Conservation (phyloP, 2,113 vertebrate species). For the Ranitomeya imitator region DNA sequence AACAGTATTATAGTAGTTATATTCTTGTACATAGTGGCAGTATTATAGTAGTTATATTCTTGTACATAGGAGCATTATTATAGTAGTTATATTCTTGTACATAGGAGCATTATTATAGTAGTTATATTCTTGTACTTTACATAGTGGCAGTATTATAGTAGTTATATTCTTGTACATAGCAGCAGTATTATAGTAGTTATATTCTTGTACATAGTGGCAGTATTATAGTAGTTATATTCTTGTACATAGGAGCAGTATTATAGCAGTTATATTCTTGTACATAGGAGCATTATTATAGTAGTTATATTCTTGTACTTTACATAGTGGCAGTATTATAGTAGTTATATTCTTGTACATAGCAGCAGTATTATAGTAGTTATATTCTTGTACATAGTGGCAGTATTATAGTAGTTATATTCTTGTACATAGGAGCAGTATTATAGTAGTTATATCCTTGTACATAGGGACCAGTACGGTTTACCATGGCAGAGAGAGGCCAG, state of each 20-base stretch:
- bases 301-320: neutral
- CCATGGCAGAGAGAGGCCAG: too few relatives aligned
- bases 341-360: slow-evolving; percentile 5
- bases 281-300: neutral
- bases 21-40: neutral
- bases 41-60: slow-evolving; percentile 8
- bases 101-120: neutral
- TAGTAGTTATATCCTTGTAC: neutral
- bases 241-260: neutral
- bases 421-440: neutral
- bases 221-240: too few relatives aligned
- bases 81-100: slow-evolving; percentile 3
- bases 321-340: neutral
- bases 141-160: neutral
- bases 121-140: slow-evolving; percentile 5
- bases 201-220: neutral
- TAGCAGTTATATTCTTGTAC: slow-evolving; percentile 1
- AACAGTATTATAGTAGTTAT: neutral
- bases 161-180: neutral
- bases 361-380: slow-evolving; percentile 11
- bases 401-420: neutral
- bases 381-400: neutral
- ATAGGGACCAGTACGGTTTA: neutral
- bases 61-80: neutral
- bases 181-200: neutral